Percentiles rank a stretch among this genome's conserved stretches.
Conservation (phyloP, 2,113 vertebrate genomes). For the Passer domesticus region DNA sequence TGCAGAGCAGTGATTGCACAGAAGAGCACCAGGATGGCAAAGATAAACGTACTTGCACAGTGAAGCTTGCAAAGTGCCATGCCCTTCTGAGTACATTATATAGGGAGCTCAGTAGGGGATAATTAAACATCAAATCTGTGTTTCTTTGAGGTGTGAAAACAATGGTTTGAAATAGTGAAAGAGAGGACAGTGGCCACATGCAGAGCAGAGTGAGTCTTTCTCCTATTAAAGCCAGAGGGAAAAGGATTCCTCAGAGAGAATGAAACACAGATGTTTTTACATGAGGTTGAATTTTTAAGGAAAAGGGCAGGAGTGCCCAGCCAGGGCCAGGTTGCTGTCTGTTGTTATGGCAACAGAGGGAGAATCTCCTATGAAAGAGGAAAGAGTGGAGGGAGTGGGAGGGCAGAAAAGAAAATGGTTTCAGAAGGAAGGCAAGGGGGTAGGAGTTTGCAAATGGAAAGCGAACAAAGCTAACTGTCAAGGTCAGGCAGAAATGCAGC, state of each 20-base stretch:
- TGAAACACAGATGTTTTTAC: not conserved
- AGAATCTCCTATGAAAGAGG: not conserved
- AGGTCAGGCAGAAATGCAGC: not conserved
- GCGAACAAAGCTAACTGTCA: not conserved
- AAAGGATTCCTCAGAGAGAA: not conserved
- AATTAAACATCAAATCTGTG: conserved; percentile 12
- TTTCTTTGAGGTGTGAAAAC: conserved; percentile 13
- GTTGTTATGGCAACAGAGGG: conserved; percentile 45
- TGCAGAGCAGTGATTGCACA: not conserved
- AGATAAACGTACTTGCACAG: not conserved
- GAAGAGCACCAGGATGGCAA: not conserved
- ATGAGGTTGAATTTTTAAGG: conserved; percentile 30
- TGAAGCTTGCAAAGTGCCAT: not conserved
- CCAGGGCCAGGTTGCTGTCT: conserved; percentile 9
- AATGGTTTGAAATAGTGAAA: not conserved
- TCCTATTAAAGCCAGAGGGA: not conserved
- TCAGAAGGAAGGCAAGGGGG: not conserved
- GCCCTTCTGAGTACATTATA: not conserved
- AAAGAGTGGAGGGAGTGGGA: not conserved
- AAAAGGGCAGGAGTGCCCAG: conserved; percentile 42
- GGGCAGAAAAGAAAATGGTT: not conserved
- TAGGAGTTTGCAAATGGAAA: not conserved
- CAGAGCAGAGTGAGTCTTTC: not conserved
- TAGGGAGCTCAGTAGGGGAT: not conserved
- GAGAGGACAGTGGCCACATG: not conserved